Evolutionary conservation across 1,140 invertebrate genomes (phyloP).

Genomic region (Mercenaria mercenaria): DNA sequence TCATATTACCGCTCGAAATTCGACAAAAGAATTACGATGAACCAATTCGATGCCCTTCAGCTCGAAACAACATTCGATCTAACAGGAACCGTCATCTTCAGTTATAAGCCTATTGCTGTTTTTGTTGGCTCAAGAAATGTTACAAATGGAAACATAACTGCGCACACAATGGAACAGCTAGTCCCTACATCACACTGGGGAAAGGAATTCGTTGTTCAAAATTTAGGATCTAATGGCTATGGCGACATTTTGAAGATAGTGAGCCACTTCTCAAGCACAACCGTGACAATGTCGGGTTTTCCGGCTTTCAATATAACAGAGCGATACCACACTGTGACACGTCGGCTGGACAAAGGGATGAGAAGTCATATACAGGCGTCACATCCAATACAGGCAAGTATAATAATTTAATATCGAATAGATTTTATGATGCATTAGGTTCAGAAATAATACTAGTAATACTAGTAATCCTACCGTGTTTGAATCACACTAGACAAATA

Average conservation of each 20-base stretch:
- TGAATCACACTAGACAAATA: too few relatives aligned
- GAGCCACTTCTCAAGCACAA: neutral
- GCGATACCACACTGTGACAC: neutral
- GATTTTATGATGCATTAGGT: too few relatives aligned
- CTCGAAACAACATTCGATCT: slow-evolving; percentile 50
- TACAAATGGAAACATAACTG: neutral
- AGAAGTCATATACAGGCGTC: slow-evolving; percentile 28
- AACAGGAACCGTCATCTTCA: slow-evolving; percentile 50
- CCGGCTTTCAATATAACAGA: neutral
- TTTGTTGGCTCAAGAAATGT: slow-evolving; percentile 51
- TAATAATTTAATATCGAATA: too few relatives aligned
- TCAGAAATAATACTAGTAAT: too few relatives aligned
- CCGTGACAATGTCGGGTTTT: slow-evolving; percentile 44
- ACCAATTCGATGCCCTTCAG: slow-evolving; percentile 26
- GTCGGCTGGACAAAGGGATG: slow-evolving; percentile 9
- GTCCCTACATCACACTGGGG: slow-evolving; percentile 59
- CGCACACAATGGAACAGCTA: slow-evolving; percentile 57
- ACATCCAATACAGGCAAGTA: slow-evolving; percentile 37
- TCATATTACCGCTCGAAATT: neutral
- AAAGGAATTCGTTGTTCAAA: slow-evolving; percentile 25
- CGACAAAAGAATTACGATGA: neutral
- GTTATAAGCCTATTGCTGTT: slow-evolving; percentile 44
- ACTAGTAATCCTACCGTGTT: too few relatives aligned
- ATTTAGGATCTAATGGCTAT: neutral
- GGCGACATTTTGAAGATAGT: slow-evolving; percentile 52